Evolutionary conservation across 2,888 invertebrate species (phyloP), one percentile per base, ranked within the genome.

Genomic region (Hydriomena furcata): DNA sequence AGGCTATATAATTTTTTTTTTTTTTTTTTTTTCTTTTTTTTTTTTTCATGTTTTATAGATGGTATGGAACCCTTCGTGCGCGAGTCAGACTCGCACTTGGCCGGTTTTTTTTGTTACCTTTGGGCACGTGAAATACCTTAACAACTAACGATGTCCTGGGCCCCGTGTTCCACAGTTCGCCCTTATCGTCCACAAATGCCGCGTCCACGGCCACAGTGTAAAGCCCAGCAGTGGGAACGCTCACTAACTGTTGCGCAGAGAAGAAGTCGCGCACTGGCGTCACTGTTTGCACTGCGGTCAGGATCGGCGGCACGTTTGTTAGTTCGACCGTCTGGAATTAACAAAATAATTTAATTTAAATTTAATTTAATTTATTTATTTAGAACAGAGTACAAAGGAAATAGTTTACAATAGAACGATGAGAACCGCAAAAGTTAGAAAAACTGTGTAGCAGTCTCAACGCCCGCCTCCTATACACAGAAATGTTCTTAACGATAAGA

Each of bases 251-350:
- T 79, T 97, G 97, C 0, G 97, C 96, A 0, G 96, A 95, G 82
- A 99, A 97, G 90, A 98, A 98, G 76, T 99, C 98, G 20, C 97
- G 94, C 68, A 98, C 96, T 0, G 98, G 98, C 6, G 94, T 93
- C 1, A 97, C 97, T 0, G 94, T 95, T 79, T 97, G 97, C 17
- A 94, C 94, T 42, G 96, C 90, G 0, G 91, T 91, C 5, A 92
- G 83, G 0, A 78, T 76, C 0, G 89, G 79, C 17, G 80, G 68
- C 10, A 84, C 60, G 74, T 80, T 80, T 0, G 74, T 74, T 1
- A 86, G 71, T 30, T 88, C 87, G 34, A 87, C 87, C 21, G 81
- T 83, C 87, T 88, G 66, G 3, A 32, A 42, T 1, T 5, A 11
- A 27, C 5, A 0, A 0, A 5, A 10, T 2, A 10, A 27, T 10